Percentiles rank a stretch among this genome's conserved stretches.
phyloP scores from a whole-genome alignment of 2,888 invertebrate species.

The Odontocerum albicorne region DNA sequence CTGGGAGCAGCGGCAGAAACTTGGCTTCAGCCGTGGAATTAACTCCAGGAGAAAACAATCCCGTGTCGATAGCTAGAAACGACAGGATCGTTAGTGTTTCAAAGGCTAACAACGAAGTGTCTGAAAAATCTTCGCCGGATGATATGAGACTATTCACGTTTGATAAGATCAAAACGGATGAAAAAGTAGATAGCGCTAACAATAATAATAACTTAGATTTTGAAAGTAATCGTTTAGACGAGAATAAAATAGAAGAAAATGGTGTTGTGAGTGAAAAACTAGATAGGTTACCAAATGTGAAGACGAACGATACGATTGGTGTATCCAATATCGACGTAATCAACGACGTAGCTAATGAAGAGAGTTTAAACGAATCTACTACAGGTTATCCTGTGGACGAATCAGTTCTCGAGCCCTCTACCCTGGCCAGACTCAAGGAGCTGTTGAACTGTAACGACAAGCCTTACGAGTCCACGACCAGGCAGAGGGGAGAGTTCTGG shows the following conservation, averaged over 20 bases:
- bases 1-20: slow-evolving; percentile 17
- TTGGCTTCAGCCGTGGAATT: slow-evolving; percentile 16
- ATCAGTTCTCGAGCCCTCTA: slow-evolving; percentile 47
- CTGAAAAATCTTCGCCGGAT: slow-evolving; percentile 17
- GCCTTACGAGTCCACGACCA: slow-evolving; percentile 59
- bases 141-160: slow-evolving; percentile 24
- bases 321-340: slow-evolving; percentile 22
- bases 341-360: neutral
- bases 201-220: slow-evolving; percentile 51
- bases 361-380: slow-evolving; percentile 1
- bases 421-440: slow-evolving; percentile 48
- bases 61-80: neutral
- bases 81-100: slow-evolving; percentile 9
- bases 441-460: slow-evolving; percentile 67
- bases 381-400: slow-evolving; percentile 40
- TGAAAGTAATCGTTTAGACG: slow-evolving; percentile 37
- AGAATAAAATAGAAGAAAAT: slow-evolving; percentile 36
- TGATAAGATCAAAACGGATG: slow-evolving; percentile 9
- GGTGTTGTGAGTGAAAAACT: neutral
- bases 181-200: slow-evolving; percentile 35
- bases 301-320: slow-evolving; percentile 43
- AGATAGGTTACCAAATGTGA: slow-evolving; percentile 42
- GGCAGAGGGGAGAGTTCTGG: slow-evolving; percentile 83
- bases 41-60: neutral
- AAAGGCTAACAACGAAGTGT: slow-evolving; percentile 43